These are phyloP conservation scores for Molossus alvarezi DNA, from an alignment of 2,797 vertebrate genomes.

Conservation along the genomic window DNA sequence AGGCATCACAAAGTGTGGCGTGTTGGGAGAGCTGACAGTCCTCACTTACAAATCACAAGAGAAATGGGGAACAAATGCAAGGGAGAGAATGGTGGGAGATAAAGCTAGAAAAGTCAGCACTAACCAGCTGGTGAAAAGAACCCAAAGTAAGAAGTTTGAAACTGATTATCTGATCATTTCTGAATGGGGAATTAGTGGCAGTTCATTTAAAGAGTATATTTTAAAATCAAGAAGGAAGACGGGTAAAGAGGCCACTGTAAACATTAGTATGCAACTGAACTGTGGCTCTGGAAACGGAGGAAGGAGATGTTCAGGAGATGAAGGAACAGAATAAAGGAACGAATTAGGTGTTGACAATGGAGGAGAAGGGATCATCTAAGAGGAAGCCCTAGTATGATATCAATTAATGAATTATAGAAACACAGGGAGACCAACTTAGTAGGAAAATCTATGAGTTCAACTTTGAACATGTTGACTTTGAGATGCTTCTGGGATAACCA, in stretches of 20 bases:
- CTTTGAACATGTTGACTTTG: not conserved
- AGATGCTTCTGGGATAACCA: slow-evolving; percentile 35
- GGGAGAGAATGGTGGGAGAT: not conserved
- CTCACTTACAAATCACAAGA: slow-evolving; percentile 31
- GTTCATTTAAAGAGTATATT: slow-evolving; percentile 9
- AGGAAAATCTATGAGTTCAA: not conserved
- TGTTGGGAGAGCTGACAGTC: not conserved
- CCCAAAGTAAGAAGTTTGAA: not conserved
- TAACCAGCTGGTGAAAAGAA: not conserved
- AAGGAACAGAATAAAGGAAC: not conserved
- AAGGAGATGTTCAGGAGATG: not conserved
- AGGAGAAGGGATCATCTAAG: not conserved
- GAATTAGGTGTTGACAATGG: not conserved
- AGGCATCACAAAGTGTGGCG: not conserved
- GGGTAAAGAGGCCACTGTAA: not conserved
- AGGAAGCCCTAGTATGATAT: not conserved
- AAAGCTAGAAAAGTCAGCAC: not conserved
- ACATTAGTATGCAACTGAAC: slow-evolving; percentile 4
- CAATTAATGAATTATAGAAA: slow-evolving; percentile 37
- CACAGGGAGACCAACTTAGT: not conserved
- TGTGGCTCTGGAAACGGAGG: not conserved
- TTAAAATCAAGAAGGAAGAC: not conserved
- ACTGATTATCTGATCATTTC: not conserved
- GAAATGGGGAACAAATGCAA: not conserved
- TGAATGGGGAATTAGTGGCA: not conserved